Conservation (phyloP, 2,888 invertebrate species). For the Petrophora chlorosata region DNA sequence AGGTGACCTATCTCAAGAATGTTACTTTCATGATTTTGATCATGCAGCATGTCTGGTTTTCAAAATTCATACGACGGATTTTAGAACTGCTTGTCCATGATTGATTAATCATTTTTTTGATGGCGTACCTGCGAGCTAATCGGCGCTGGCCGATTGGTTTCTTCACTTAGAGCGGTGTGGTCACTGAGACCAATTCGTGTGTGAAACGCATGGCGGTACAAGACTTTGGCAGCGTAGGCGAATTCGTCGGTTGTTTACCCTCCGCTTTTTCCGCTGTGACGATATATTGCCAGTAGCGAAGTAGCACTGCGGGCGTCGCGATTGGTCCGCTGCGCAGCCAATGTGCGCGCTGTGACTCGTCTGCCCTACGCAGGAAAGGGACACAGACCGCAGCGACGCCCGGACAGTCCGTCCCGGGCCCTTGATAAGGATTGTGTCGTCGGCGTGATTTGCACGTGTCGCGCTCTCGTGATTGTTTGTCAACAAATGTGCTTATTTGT, state of each 20-base stretch:
- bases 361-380: slow-evolving; percentile 75
- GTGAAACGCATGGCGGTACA: slow-evolving; percentile 62
- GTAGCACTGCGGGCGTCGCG: slow-evolving; percentile 46
- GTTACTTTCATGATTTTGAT: too few relatives aligned
- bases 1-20: too few relatives aligned
- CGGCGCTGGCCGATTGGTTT: slow-evolving; percentile 62
- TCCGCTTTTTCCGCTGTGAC: slow-evolving; percentile 65
- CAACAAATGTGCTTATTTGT: slow-evolving; percentile 62
- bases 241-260: slow-evolving; percentile 70
- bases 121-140: slow-evolving; percentile 40
- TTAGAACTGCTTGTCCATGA: too few relatives aligned
- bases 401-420: slow-evolving; percentile 72
- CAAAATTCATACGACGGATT: too few relatives aligned
- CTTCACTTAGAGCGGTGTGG: slow-evolving; percentile 61
- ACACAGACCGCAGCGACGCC: slow-evolving; percentile 44
- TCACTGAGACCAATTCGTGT: slow-evolving; percentile 59
- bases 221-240: slow-evolving; percentile 48
- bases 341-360: slow-evolving; percentile 51
- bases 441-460: slow-evolving; percentile 55
- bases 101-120: too few relatives aligned
- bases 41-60: too few relatives aligned
- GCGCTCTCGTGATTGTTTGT: slow-evolving; percentile 48
- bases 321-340: slow-evolving; percentile 65
- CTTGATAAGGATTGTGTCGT: slow-evolving; percentile 66
- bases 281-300: slow-evolving; percentile 57